These are phyloP conservation scores for Anas capensis DNA, from an alignment of 2,797 vertebrate genomes.

Conservation along the genomic window DNA sequence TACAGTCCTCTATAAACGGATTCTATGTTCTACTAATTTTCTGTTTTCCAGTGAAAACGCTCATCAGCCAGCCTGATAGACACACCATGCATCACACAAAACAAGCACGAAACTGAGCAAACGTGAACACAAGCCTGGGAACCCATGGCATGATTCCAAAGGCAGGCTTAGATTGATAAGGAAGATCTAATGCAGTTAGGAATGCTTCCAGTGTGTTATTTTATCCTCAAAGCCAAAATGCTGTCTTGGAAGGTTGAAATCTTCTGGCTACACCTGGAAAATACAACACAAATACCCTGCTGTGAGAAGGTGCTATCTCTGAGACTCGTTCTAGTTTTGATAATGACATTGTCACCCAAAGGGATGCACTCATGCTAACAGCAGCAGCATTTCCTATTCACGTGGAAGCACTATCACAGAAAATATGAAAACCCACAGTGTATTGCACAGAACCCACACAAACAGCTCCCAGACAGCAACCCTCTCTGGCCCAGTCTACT, in stretches of 20 bases:
- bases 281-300: fast-evolving
- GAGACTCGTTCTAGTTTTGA: neutral
- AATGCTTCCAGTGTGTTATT: neutral
- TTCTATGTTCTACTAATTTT: neutral
- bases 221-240: neutral
- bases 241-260: neutral
- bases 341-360: neutral
- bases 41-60: neutral
- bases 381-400: neutral
- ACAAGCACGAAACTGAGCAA: fast-evolving
- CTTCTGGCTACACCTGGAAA: neutral
- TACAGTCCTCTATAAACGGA: neutral
- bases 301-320: neutral
- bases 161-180: neutral
- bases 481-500: neutral
- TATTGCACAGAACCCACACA: neutral
- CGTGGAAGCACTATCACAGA: neutral
- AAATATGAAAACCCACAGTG: neutral
- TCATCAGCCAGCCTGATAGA: neutral
- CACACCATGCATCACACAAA: neutral
- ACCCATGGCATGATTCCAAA: neutral
- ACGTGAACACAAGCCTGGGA: neutral
- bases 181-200: neutral
- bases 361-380: neutral
- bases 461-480: neutral